Evolutionary conservation across 2,888 invertebrate species (phyloP).

Genomic region (Gortyna flavago): DNA sequence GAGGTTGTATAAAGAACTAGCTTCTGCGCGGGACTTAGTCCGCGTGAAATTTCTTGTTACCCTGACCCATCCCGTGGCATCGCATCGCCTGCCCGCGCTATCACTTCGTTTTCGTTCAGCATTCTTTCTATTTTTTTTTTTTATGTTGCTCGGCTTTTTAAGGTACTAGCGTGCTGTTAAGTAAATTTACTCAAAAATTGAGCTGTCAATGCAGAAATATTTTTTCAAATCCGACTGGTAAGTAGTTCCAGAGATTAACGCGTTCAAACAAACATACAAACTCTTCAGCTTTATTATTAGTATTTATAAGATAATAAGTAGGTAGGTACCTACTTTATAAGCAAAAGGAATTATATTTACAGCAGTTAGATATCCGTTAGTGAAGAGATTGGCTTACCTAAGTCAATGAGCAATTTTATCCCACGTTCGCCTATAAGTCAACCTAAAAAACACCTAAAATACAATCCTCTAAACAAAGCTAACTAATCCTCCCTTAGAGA

Average conservation of each 20-base stretch:
- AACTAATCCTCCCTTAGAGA: constrained; percentile 62
- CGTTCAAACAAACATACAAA: neutral
- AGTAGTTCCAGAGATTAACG: neutral
- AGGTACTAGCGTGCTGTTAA: neutral
- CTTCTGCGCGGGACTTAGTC: neutral
- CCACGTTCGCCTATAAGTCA: neutral
- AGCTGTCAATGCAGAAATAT: neutral
- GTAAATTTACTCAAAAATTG: neutral
- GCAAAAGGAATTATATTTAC: too few relatives aligned
- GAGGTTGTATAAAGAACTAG: neutral
- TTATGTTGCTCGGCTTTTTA: neutral
- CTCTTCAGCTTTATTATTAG: neutral
- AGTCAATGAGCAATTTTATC: neutral
- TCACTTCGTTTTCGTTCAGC: neutral
- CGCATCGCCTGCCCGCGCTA: neutral
- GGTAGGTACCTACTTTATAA: neutral
- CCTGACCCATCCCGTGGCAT: neutral
- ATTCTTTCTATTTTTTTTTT: neutral
- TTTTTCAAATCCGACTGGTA: neutral
- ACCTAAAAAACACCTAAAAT: neutral
- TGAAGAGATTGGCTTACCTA: too few relatives aligned
- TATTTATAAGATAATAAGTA: neutral
- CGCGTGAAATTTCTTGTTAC: neutral
- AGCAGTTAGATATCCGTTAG: neutral
- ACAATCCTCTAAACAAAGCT: constrained; percentile 46